Conservation (phyloP, 2,797 vertebrate species). For the Pseudomugil gertrudae region DNA sequence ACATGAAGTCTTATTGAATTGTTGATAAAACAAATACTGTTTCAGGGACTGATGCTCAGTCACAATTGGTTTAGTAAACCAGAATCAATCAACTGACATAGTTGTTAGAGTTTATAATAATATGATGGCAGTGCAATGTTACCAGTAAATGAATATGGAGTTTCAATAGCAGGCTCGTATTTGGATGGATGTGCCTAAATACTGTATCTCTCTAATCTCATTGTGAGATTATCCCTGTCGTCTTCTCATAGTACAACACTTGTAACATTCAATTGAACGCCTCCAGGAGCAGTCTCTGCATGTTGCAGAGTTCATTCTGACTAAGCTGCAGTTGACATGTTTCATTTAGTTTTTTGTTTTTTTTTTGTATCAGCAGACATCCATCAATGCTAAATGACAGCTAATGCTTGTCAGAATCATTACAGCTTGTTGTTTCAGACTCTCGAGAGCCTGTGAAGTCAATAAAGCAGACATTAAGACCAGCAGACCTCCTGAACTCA, state of each 20-base stretch:
- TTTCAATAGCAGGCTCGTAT: background rate
- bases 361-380: constrained; percentile 44
- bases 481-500: constrained; percentile 36
- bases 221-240: constrained; percentile 4
- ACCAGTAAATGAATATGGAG: background rate
- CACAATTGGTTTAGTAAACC: background rate
- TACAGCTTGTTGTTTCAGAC: constrained; percentile 55
- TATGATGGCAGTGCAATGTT: background rate
- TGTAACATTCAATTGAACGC: constrained; percentile 7
- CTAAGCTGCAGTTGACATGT: constrained; percentile 47
- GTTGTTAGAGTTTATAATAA: background rate
- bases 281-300: constrained; percentile 27
- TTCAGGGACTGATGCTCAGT: constrained; percentile 3
- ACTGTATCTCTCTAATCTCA: background rate
- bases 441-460: constrained; percentile 59
- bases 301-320: constrained; percentile 10
- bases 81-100: background rate
- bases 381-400: constrained; percentile 56
- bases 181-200: background rate
- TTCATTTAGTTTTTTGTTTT: background rate
- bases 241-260: background rate
- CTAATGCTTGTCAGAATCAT: constrained; percentile 59
- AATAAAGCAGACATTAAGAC: constrained; percentile 66
- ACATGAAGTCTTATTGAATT: too few relatives aligned
- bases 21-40: constrained; percentile 6